Percentiles rank a stretch among this genome's conserved stretches.
Conservation (phyloP, 2,888 invertebrate genomes). For the Dasysyrphus tricinctus region DNA sequence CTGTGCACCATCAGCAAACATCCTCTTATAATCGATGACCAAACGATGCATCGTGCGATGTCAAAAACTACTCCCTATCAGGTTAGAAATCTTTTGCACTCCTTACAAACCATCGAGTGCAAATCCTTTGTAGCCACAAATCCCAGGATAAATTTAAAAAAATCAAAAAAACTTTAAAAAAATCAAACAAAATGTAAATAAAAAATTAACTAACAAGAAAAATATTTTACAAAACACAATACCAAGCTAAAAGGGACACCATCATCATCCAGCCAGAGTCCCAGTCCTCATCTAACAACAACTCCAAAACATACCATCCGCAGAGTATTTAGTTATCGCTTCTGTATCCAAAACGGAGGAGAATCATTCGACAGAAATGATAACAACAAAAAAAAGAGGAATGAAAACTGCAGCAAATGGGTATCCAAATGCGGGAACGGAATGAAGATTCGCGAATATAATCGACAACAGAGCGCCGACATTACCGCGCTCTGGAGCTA, state of each 20-base stretch:
- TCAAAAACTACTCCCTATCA: conserved; percentile 68
- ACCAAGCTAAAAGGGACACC: conserved; percentile 66
- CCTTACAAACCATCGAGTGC: conserved; percentile 4
- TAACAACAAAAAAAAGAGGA: conserved; percentile 34
- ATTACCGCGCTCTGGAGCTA: conserved; percentile 43
- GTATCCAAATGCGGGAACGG: conserved; percentile 56
- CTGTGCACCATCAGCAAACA: conserved; percentile 29
- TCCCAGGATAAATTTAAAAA: conserved; percentile 13
- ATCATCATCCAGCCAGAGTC: neutral
- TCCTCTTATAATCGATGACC: conserved; percentile 72
- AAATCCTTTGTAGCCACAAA: conserved; percentile 31
- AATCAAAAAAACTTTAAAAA: too few relatives aligned
- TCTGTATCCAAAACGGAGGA: conserved; percentile 57
- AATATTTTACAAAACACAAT: conserved; percentile 73
- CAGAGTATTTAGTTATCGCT: conserved; percentile 70
- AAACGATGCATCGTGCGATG: conserved; percentile 46
- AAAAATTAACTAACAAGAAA: conserved; percentile 65
- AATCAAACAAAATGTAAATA: conserved; percentile 19
- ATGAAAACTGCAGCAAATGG: conserved; percentile 26
- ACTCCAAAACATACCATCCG: conserved; percentile 5
- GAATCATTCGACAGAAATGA: conserved; percentile 32
- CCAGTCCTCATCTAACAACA: neutral
- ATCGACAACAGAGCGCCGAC: conserved; percentile 71
- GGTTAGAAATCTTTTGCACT: conserved; percentile 62
- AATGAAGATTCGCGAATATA: conserved; percentile 70